phyloP scores from a whole-genome alignment of 2,113 vertebrate genomes.

The Hippocampus abdominalis region DNA sequence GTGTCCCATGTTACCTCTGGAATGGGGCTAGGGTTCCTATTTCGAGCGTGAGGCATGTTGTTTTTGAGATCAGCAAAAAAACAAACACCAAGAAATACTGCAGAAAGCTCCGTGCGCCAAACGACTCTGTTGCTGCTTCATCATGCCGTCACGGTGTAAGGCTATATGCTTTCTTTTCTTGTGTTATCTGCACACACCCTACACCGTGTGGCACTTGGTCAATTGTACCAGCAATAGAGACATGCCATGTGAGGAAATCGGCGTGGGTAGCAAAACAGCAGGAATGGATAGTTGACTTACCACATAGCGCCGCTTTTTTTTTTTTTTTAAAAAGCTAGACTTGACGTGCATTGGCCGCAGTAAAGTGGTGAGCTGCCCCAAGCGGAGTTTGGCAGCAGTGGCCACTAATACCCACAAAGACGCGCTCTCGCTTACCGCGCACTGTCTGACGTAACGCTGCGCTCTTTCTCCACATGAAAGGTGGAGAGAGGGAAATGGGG shows the following conservation, averaged over 20 bases:
- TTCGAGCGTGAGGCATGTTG: constrained; percentile 79
- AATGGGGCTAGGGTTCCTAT: constrained; percentile 77
- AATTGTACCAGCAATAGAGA: constrained; percentile 60
- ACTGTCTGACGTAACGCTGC: constrained; percentile 76
- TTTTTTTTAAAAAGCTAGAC: constrained; percentile 46
- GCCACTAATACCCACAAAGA: constrained; percentile 70
- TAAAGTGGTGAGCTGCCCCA: constrained; percentile 61
- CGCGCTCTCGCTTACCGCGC: constrained; percentile 71
- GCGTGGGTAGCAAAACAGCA: constrained; percentile 33
- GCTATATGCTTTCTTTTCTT: neutral
- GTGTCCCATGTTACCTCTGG: constrained; percentile 80
- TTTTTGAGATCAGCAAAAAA: constrained; percentile 60
- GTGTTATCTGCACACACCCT: constrained; percentile 33
- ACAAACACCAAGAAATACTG: constrained; percentile 46
- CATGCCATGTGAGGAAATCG: constrained; percentile 64
- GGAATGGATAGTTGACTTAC: constrained; percentile 62
- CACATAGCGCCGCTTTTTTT: constrained; percentile 62
- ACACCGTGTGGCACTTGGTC: constrained; percentile 53
- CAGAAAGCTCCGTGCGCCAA: constrained; percentile 54
- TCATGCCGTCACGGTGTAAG: constrained; percentile 34
- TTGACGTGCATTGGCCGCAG: constrained; percentile 65
- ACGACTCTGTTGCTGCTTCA: constrained; percentile 60
- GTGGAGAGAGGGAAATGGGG: constrained; percentile 53
- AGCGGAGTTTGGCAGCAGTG: constrained; percentile 70
- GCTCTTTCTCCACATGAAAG: constrained; percentile 65